phyloP scores from a whole-genome alignment of 2,797 vertebrate species.

The Cottoperca gobio region DNA sequence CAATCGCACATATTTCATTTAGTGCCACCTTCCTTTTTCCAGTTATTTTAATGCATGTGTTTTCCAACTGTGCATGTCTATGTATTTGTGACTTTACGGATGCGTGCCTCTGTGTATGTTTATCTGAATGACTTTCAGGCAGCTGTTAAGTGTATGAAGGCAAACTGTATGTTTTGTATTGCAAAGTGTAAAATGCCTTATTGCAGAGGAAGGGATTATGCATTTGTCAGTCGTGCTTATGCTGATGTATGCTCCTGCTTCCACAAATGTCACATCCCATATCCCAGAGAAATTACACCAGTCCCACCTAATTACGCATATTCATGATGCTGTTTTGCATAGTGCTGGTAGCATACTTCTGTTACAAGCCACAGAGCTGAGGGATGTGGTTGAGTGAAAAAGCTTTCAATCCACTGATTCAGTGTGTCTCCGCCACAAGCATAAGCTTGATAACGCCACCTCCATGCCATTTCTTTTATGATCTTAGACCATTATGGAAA shows the following conservation, averaged over 20 bases:
- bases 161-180: constrained; percentile 61
- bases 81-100: not conserved
- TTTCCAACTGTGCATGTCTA: constrained; percentile 3
- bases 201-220: constrained; percentile 85
- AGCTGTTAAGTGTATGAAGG: constrained; percentile 42
- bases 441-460: constrained; percentile 62
- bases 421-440: constrained; percentile 65
- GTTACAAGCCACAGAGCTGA: constrained; percentile 63
- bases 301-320: constrained; percentile 93
- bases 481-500: constrained; percentile 68
- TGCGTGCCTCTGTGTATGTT: not conserved
- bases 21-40: constrained; percentile 1
- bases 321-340: constrained; percentile 93
- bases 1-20: constrained; percentile 16
- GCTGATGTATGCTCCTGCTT: constrained; percentile 89
- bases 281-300: constrained; percentile 92
- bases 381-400: constrained; percentile 78
- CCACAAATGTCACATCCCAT: constrained; percentile 93
- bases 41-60: constrained; percentile 14
- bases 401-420: constrained; percentile 77
- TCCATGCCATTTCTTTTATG: constrained; percentile 64
- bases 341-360: constrained; percentile 80
- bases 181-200: constrained; percentile 71
- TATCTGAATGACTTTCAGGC: constrained; percentile 28
- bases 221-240: constrained; percentile 92